These are phyloP conservation scores for Lacanobia oleracea DNA, from an alignment of 2,888 invertebrate genomes.

Conservation along the genomic window DNA sequence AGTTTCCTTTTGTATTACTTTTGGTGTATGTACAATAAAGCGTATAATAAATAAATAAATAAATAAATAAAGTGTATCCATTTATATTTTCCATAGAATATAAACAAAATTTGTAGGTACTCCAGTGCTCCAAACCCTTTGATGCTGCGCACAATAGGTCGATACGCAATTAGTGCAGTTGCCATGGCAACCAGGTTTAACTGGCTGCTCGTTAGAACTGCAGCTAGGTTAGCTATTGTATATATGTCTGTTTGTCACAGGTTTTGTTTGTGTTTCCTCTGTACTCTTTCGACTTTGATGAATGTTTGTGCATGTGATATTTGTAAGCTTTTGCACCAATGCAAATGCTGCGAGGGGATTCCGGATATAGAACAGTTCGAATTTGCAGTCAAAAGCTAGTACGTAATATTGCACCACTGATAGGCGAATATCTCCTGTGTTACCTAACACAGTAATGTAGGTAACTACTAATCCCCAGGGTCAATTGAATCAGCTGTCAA, in stretches of 20 bases:
- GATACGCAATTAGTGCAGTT: constrained; percentile 40
- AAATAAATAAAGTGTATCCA: neutral
- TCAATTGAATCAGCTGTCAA: neutral
- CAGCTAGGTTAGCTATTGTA: constrained; percentile 15
- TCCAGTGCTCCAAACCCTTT: constrained; percentile 5
- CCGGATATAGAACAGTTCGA: no score
- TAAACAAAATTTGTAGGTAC: neutral
- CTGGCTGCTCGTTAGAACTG: constrained; percentile 34
- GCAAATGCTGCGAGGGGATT: neutral
- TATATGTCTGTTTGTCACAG: neutral
- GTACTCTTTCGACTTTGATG: constrained; percentile 30
- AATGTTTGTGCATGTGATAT: neutral
- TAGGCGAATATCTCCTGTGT: neutral
- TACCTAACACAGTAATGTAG: neutral
- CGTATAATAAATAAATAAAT: no score
- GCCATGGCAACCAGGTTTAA: constrained; percentile 28
- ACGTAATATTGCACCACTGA: neutral
- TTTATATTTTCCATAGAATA: neutral
- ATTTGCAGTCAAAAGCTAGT: no score
- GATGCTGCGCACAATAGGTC: constrained; percentile 10
- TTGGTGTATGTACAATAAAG: no score
- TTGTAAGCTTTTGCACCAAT: neutral
- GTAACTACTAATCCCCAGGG: neutral
- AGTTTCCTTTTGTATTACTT: no score
- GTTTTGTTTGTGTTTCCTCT: constrained; percentile 22